A percentile compares a stretch with the other conserved stretches of the same genome.
phyloP scores from a whole-genome alignment of 2,797 vertebrate genomes.

The Gephyroberyx darwinii region DNA sequence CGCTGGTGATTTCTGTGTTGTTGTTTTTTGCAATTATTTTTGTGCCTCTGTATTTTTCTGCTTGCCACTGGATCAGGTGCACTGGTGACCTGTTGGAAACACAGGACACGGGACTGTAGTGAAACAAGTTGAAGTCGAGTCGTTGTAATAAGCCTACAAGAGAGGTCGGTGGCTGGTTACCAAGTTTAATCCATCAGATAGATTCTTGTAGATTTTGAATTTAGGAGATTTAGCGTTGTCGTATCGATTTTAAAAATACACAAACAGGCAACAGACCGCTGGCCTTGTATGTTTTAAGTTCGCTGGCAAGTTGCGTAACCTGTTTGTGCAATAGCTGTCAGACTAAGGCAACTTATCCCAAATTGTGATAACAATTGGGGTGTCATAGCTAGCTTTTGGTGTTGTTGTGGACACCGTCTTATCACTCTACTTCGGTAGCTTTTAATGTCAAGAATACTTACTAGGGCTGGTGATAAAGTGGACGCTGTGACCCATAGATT shows the following conservation, averaged over 20 bases:
- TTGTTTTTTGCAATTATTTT: not conserved
- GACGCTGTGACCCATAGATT: not conserved
- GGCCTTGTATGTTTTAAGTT: constrained; percentile 33
- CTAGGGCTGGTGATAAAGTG: constrained; percentile 32
- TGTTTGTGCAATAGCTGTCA: constrained; percentile 48
- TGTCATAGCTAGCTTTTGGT: not conserved
- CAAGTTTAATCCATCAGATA: not conserved
- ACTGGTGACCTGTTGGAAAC: constrained; percentile 1
- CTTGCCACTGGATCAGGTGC: constrained; percentile 8
- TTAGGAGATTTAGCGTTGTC: not conserved
- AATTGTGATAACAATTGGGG: constrained; percentile 13
- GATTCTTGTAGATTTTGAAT: not conserved
- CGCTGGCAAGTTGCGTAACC: constrained; percentile 63
- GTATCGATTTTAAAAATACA: constrained; percentile 44
- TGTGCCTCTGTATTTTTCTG: constrained; percentile 12
- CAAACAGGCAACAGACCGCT: constrained; percentile 32
- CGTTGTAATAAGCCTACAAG: not conserved
- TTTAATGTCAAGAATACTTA: constrained; percentile 18
- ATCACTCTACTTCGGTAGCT: constrained; percentile 2
- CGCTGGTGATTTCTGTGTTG: too few species aligned
- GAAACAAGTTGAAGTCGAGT: constrained; percentile 11
- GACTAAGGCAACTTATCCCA: constrained; percentile 11
- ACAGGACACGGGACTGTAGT: constrained; percentile 1
- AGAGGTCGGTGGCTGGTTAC: not conserved
- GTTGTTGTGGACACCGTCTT: constrained; percentile 8